Conservation (phyloP, 2,113 vertebrate species). For the Thoracochromis brauschi region DNA sequence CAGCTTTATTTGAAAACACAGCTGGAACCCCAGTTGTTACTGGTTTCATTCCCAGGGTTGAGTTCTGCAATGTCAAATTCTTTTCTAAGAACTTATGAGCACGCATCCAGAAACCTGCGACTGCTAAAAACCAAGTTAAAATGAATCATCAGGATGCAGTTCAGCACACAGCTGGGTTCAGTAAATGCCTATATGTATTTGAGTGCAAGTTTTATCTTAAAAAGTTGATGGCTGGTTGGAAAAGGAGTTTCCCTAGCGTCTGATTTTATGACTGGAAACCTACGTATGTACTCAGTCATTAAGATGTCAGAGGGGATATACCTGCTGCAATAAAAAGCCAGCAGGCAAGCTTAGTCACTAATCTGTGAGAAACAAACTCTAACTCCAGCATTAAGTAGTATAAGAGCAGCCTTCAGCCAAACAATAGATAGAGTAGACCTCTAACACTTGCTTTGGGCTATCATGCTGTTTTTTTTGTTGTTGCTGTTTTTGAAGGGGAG, state of each 20-base stretch:
- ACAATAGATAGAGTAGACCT: neutral
- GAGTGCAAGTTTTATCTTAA: neutral
- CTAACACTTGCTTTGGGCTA: neutral
- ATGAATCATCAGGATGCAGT: neutral
- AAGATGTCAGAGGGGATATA: constrained; percentile 31
- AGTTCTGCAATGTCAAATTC: neutral
- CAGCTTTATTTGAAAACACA: neutral
- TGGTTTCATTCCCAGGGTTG: neutral
- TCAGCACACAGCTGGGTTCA: neutral
- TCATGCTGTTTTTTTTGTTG: neutral
- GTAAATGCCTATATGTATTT: constrained; percentile 23
- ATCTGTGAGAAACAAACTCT: neutral
- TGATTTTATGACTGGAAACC: constrained; percentile 42
- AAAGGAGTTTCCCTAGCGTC: neutral
- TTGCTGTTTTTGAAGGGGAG: neutral
- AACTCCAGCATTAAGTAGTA: neutral
- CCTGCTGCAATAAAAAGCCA: constrained; percentile 30
- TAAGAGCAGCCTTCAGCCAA: neutral
- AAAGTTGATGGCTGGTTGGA: neutral
- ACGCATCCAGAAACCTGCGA: neutral
- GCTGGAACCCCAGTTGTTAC: neutral
- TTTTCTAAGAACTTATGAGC: neutral
- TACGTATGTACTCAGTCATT: constrained; percentile 8
- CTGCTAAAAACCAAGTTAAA: neutral
- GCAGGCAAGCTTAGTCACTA: constrained; percentile 25